A percentile compares a stretch with the other conserved stretches of the same genome.
Conservation (phyloP, 2,888 invertebrate genomes). For the Aromia moschata region DNA sequence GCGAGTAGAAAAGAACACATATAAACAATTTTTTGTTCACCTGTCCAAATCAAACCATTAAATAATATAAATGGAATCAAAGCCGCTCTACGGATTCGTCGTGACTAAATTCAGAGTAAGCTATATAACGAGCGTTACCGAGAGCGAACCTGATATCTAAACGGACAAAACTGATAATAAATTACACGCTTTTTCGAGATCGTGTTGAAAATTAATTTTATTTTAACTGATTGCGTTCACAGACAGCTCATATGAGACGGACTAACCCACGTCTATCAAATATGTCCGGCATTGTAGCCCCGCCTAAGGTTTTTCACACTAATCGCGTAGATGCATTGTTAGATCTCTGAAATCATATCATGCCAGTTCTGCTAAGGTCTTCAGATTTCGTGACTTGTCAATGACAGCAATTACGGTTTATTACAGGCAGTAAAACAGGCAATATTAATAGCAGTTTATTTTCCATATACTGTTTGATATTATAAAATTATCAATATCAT, state of each 20-base stretch:
- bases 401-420: too few species aligned
- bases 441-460: too few species aligned
- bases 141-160: background rate
- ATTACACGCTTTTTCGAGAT: background rate
- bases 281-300: background rate
- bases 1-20: background rate
- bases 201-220: conserved; percentile 4
- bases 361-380: background rate
- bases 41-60: background rate
- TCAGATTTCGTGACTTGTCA: conserved; percentile 1
- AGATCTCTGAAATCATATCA: background rate
- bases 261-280: conserved; percentile 1
- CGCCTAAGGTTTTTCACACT: conserved; percentile 1
- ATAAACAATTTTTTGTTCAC: background rate
- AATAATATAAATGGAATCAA: background rate
- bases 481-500: too few species aligned
- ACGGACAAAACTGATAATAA: background rate
- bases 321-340: conserved; percentile 1
- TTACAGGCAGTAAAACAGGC: too few species aligned
- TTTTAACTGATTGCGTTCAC: background rate
- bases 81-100: background rate
- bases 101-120: background rate
- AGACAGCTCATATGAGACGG: background rate
- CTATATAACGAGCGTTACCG: background rate
- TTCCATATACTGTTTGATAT: too few species aligned